These are phyloP conservation scores for Sitodiplosis mosellana DNA, from an alignment of 1,140 invertebrate species.

Conservation along the genomic window DNA sequence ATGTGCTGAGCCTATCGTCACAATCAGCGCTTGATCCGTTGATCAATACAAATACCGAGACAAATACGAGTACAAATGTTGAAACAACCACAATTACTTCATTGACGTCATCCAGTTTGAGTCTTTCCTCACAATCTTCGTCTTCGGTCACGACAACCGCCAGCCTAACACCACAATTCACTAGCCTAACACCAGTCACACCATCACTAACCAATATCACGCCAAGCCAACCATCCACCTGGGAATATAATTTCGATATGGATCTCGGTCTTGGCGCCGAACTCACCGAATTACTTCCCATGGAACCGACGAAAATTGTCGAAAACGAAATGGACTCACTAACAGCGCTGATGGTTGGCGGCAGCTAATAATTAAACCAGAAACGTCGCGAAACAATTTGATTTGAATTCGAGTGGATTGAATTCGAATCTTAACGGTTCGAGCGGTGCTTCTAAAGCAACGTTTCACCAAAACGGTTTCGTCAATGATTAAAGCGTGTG, in stretches of 20 bases:
- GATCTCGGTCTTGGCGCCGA: conserved; percentile 33
- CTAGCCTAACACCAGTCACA: conserved; percentile 3
- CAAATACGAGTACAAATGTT: conserved; percentile 26
- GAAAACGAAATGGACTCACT: conserved; percentile 12
- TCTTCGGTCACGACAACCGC: conserved; percentile 16
- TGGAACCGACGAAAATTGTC: conserved; percentile 26
- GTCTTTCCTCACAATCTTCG: background rate
- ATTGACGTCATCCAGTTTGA: background rate
- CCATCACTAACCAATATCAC: conserved; percentile 19
- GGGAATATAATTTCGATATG: conserved; percentile 28
- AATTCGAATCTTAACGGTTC: conserved; percentile 8
- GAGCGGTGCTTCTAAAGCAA: conserved; percentile 10
- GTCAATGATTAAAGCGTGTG: no score
- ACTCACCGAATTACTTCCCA: conserved; percentile 34
- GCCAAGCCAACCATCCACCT: conserved; percentile 12
- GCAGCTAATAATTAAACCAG: conserved; percentile 31
- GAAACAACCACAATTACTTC: conserved; percentile 8
- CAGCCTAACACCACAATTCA: conserved; percentile 12
- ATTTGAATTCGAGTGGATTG: no score
- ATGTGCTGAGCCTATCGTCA: conserved; percentile 65
- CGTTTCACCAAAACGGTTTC: conserved; percentile 2
- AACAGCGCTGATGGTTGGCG: conserved; percentile 44
- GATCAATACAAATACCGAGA: conserved; percentile 50
- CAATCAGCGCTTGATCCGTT: conserved; percentile 66
- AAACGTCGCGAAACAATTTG: no score